Evolutionary conservation across 1,140 invertebrate genomes (phyloP), one percentile per base, ranked within the genome.

Genomic region (Rhopalosiphum maidis): DNA sequence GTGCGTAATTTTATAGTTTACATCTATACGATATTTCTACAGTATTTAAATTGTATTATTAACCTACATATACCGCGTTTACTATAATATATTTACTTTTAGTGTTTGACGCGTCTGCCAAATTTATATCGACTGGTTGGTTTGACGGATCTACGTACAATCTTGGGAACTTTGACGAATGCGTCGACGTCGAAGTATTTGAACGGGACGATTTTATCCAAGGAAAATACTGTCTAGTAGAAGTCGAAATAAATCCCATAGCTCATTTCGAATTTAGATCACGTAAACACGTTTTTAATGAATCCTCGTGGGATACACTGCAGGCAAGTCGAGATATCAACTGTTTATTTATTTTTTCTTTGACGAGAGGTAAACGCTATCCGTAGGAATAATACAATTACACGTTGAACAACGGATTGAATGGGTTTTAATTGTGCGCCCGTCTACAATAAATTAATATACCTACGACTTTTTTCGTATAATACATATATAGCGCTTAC

Each of bases 151-250:
- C 94, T 0, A 94, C 93, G 2, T 94, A 94, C 54, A 94, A 95
- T 37, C 94, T 95, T 25, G 95, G 95, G 0, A 95, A 95, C 94
- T 95, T 94, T 87, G 95, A 95, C 94, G 94, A 95, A 86, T 95
- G 95, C 82, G 23, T 95, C 7, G 87, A 94, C 6, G 94, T 94
- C 93, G 82, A 94, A 51, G 82, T 94, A 1, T 48, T 30, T 21
- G 54, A 85, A 30, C 41, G 89, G 25, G 86, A 91, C 25, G 94
- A 93, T 23, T 94, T 94, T 5, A 91, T 95, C 25, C 68, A 93
- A 9, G 94, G 94, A 11, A 94, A 95, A 87, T 95, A 95, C 90
- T 95, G 95, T 94, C 90, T 95, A 8, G 94, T 94, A 3, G 94
- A 95, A 25, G 90, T 95, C 37, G 86, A 94, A 54, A 83, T 95